These are phyloP conservation scores for Macaria liturata DNA, from an alignment of 2,888 invertebrate genomes.

Conservation along the genomic window DNA sequence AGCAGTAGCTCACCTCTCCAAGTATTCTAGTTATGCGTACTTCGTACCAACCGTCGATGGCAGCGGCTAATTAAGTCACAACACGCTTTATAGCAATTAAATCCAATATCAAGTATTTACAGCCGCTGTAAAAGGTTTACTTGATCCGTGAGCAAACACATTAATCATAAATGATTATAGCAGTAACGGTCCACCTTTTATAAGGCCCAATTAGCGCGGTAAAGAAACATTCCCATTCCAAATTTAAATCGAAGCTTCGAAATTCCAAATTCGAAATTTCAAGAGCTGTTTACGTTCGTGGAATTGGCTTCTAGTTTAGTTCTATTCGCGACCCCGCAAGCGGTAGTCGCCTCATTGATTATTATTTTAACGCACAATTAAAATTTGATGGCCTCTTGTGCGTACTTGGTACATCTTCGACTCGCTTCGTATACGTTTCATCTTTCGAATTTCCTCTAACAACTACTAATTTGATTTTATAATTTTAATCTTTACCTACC, in stretches of 20 bases:
- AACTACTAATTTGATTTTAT: slow-evolving; percentile 31
- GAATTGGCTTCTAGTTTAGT: slow-evolving; percentile 44
- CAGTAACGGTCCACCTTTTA: slow-evolving; percentile 42
- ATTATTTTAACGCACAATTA: slow-evolving; percentile 83
- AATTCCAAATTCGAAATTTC: slow-evolving; percentile 33
- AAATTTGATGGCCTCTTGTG: slow-evolving; percentile 78
- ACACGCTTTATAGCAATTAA: slow-evolving; percentile 59
- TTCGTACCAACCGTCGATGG: slow-evolving; percentile 20
- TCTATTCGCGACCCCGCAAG: slow-evolving; percentile 67
- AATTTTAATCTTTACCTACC: slow-evolving; percentile 39
- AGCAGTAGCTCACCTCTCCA: too few species aligned
- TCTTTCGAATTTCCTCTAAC: slow-evolving; percentile 22
- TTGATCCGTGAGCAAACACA: slow-evolving; percentile 60
- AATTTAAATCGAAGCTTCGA: slow-evolving; percentile 36
- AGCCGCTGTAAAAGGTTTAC: slow-evolving; percentile 53
- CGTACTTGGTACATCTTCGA: slow-evolving; percentile 76
- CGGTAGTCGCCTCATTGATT: slow-evolving; percentile 80
- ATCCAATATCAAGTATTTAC: slow-evolving; percentile 55
- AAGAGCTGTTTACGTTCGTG: slow-evolving; percentile 38
- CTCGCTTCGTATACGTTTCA: slow-evolving; percentile 42
- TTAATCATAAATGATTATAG: slow-evolving; percentile 67
- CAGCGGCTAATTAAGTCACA: slow-evolving; percentile 41
- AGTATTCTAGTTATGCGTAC: too few species aligned
- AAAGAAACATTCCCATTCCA: slow-evolving; percentile 37
- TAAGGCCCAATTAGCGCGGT: slow-evolving; percentile 52